Base-by-base conservation (phyloP, 2,113 vertebrate species). In the Hyperopisus bebe region DNA sequence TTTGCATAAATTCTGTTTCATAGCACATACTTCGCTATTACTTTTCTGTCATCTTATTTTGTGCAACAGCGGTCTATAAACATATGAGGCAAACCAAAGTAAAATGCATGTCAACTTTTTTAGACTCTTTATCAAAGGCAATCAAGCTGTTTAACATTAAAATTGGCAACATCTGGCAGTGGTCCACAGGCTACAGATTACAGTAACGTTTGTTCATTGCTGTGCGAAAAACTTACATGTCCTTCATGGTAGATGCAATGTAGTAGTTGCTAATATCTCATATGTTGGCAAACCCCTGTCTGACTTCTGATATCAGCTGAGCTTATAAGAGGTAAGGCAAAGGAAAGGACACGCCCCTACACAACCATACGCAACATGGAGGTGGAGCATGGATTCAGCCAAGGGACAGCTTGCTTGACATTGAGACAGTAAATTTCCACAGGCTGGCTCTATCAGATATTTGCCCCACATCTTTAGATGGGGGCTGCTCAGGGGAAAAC, bases 351-450 rank as follows among this genome's bases (percentile, higher is more conserved):
- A 94, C 93, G 91, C 94, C 94, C 89, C 93, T 92, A 90, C 87
- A 91, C 94, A 94, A 95, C 95, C 95, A 95, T 94, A 95, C 93
- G 93, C 92, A 91, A 91, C 90, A 91, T 89, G 51, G 91, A 93
- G 94, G 95, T 94, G 95, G 95, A 94, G 92, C 90, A 83, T 90
- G 80, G 92, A 89, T 86, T 89, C 48, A 7, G 92, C 89, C 88
- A 91, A 94, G 92, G 70, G 90, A 90, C 92, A 92, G 91, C 92
- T 93, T 93, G 50, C 84, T 21, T 94, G 94, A 94, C 94, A 93
- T 93, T 91, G 93, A 93, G 88, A 95, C 95, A 94, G 95, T 95
- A 96, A 95, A 95, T 96, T 96, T 96, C 95, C 95, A 95, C 84
- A 50, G 31, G 89, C 91, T 87, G 92, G 90, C 89, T 92, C 91